Conservation (phyloP, 2,113 vertebrate species). For the Pantherophis guttatus region DNA sequence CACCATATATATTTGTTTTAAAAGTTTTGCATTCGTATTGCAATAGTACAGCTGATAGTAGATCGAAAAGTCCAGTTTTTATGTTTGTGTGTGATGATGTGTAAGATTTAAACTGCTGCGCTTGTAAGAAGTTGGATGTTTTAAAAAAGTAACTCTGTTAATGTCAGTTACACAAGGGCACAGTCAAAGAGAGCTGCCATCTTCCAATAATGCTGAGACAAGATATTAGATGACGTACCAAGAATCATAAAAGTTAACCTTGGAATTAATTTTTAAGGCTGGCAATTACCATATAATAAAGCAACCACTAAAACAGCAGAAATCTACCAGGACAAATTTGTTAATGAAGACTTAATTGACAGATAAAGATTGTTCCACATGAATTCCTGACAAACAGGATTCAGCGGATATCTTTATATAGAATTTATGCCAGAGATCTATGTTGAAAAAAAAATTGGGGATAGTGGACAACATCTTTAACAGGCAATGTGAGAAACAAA, state of each 20-base stretch:
- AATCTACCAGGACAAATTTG: conserved; percentile 58
- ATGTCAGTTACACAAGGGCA: neutral
- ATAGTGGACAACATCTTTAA: neutral
- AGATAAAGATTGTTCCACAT: conserved; percentile 54
- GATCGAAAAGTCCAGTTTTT: neutral
- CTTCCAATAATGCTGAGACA: conserved; percentile 32
- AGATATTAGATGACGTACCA: conserved; percentile 41
- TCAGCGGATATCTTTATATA: conserved; percentile 41
- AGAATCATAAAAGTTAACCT: conserved; percentile 43
- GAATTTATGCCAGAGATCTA: conserved; percentile 34
- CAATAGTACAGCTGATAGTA: neutral
- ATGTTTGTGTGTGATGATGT: neutral
- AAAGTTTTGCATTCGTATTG: neutral
- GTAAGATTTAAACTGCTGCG: conserved; percentile 14
- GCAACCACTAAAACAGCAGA: conserved; percentile 60
- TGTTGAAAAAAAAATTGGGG: conserved; percentile 11
- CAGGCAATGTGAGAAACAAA: neutral
- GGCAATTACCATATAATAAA: conserved; percentile 41
- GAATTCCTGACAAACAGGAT: conserved; percentile 19
- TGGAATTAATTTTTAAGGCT: conserved; percentile 34
- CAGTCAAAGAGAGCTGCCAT: neutral
- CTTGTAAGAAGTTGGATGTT: conserved; percentile 20
- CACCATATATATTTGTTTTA: neutral
- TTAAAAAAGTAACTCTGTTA: conserved; percentile 18
- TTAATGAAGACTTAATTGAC: conserved; percentile 53